Base-by-base conservation (phyloP, 1,140 invertebrate genomes). In the Zaprionus africanus region DNA sequence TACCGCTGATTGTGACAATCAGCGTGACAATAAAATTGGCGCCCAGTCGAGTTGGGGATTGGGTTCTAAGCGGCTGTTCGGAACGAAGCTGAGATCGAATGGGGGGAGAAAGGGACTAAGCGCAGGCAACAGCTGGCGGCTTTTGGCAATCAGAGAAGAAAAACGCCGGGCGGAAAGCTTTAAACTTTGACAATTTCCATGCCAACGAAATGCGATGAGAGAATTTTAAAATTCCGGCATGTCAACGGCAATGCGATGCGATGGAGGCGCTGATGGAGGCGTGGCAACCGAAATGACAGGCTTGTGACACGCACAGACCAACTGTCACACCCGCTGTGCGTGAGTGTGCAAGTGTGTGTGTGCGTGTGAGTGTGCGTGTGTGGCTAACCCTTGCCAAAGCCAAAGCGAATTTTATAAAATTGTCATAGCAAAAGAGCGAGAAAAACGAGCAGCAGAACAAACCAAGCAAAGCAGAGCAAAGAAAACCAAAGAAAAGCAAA, bases 1-100 rank as follows among this genome's bases (percentile, higher is more conserved):
- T 88, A 87, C 84, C 84, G 78, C 84, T 87, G 84, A 87, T 87
- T 87, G 84, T 84, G 84, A 88, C 84, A 87, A 87, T 87, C 84
- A 88, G 84, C 81, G 81, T 84, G 84, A 76, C 81, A 78, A 81
- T 81, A 78, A 87, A 87, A 87, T 84, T 87, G 84, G 81, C 74
- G 80, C 67, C 49, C 77, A 75, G 74, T 69, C 76, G 56, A 75
- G 74, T 69, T 72, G 56, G 43, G 38, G 36, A 58, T 57, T 60
- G 26, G 51, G 58, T 56, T 56, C 28, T 53, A n/a, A 15, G 31
- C 49, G 17, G 15, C 3, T 51, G 28, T 63, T 4, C 43, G 34
- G 9, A 34, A 34, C 31, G 9, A 43, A 43, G 43, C 64, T 24
- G 28, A 34, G 34, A 46, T 62, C 36, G 38, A 57, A 13, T 70